Evolutionary conservation across 2,113 vertebrate species (phyloP).

Genomic region (Brachionichthys hirsutus): DNA sequence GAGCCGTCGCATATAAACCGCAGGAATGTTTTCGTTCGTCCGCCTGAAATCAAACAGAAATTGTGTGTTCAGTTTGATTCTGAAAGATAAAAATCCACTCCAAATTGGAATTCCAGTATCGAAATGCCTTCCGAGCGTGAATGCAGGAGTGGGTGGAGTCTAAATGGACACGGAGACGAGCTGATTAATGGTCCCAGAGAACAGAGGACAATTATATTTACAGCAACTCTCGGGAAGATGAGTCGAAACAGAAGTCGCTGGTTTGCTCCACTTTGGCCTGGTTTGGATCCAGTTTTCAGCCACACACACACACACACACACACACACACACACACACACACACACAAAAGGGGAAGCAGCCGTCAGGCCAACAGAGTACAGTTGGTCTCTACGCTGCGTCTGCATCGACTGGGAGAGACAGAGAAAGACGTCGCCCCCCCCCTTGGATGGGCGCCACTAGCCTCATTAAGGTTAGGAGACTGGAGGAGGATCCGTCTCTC

Average conservation of each 20-base stretch:
- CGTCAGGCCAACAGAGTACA: conserved; percentile 26
- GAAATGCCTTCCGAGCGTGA: too few relatives aligned
- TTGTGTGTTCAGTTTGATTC: too few relatives aligned
- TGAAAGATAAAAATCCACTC: too few relatives aligned
- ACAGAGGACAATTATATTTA: conserved; percentile 27
- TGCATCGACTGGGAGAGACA: conserved; percentile 23
- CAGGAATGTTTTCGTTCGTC: too few relatives aligned
- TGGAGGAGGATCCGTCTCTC: too few relatives aligned
- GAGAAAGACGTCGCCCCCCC: neutral
- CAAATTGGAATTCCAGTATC: too few relatives aligned
- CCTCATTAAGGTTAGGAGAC: neutral
- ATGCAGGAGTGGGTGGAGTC: neutral
- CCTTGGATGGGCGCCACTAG: conserved; percentile 3
- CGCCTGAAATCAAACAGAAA: conserved; percentile 7
- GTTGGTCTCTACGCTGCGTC: conserved; percentile 21
- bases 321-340: too few relatives aligned
- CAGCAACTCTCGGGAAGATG: conserved; percentile 3
- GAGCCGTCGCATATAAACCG: too few relatives aligned
- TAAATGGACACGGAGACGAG: conserved; percentile 1
- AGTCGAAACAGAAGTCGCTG: neutral
- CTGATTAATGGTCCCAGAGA: conserved; percentile 8
- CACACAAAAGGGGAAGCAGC: conserved; percentile 53
- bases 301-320: neutral
- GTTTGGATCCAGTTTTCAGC: conserved; percentile 33
- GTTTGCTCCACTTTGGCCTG: conserved; percentile 42